Conservation (phyloP, 2,113 vertebrate species). For the Melospiza melodia region DNA sequence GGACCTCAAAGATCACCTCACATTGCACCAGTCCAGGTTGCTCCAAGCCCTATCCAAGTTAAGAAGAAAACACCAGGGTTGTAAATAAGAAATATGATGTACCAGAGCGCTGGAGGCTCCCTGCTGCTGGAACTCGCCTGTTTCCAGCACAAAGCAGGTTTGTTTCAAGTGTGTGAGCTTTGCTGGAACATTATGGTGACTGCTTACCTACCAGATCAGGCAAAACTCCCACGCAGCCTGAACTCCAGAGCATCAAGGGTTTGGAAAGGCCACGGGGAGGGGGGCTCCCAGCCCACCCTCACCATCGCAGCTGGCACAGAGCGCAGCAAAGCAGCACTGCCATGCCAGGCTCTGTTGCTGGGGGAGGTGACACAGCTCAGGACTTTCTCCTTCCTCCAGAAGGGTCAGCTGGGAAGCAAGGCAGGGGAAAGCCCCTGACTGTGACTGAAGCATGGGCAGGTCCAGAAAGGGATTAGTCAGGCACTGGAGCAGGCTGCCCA, state of each 20-base stretch:
- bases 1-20: neutral
- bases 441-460: neutral
- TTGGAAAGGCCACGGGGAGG: neutral
- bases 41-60: neutral
- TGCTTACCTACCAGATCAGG: neutral
- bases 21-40: neutral
- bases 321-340: fast-evolving
- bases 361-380: neutral
- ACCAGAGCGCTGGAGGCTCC: neutral
- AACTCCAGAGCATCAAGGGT: neutral
- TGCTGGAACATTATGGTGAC: neutral
- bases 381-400: neutral
- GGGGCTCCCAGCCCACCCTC: neutral
- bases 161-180: neutral
- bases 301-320: neutral
- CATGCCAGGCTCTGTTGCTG: neutral
- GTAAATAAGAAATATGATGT: neutral
- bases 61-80: neutral
- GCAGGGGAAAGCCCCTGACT: neutral
- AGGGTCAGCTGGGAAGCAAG: neutral
- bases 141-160: neutral
- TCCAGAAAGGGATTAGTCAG: neutral
- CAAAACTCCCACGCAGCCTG: neutral
- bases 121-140: neutral
- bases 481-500: neutral